Conservation (phyloP, 2,797 vertebrate species). For the Coccyzus lansbergi region DNA sequence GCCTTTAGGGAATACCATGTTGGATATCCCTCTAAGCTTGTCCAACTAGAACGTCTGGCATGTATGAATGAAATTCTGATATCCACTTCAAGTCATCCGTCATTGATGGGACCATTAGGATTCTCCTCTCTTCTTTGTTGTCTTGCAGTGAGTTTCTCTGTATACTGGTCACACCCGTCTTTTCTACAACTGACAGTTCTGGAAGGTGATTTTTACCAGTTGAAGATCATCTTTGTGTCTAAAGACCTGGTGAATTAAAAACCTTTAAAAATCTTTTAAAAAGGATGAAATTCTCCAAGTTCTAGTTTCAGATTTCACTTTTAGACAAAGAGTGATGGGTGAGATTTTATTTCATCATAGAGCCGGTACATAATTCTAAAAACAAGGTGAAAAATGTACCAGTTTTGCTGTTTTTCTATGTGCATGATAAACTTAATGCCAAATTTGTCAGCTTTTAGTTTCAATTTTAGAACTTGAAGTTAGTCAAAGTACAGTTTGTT, state of each 20-base stretch:
- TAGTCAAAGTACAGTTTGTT: neutral
- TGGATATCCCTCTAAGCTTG: neutral
- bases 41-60: neutral
- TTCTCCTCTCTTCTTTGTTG: neutral
- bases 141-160: neutral
- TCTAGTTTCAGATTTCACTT: neutral
- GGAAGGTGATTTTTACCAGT: neutral
- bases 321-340: neutral
- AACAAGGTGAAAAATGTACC: neutral
- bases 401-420: neutral
- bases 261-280: neutral
- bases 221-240: neutral
- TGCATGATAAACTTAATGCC: neutral
- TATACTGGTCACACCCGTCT: neutral
- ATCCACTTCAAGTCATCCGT: neutral
- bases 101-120: neutral
- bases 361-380: neutral
- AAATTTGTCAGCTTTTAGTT: neutral
- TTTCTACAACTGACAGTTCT: neutral
- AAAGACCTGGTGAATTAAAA: neutral
- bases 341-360: neutral
- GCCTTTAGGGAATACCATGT: neutral
- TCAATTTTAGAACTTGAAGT: neutral
- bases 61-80: neutral
- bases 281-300: neutral